Evolutionary conservation across 2,888 invertebrate species (phyloP), one percentile per base, ranked within the genome.

Genomic region (Acronicta psi): DNA sequence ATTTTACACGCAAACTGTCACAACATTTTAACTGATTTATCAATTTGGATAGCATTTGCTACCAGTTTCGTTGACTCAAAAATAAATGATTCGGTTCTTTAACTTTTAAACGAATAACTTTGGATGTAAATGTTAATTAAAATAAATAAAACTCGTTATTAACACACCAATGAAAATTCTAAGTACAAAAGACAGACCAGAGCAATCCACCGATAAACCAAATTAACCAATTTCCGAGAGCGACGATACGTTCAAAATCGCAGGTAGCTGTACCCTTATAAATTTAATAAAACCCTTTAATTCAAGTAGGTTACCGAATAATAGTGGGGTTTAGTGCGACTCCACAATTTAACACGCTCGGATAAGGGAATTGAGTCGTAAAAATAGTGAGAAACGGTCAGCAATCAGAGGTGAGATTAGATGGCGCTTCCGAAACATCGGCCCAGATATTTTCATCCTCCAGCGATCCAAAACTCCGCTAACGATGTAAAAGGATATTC

Each of bases 321-420:
- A 76, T 75, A 77, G 73, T 68, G 59, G 67, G 82, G 79, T 84
- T 85, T 79, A 79, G 82, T 78, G 75, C 64, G 79, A 79, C 69
- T 80, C 80, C 79, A 85, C 86, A 85, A 86, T 81, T 75, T 80
- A 77, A 80, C 80, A 75, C 76, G 73, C 79, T 75, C 57, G 56
- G 66, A 77, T 79, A 74, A 74, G 73, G 79, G 86, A 86, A 88
- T 86, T 80, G 85, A 80, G 75, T 90, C 88, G 86, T 91, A 91
- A 91, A 90, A 91, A 88, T 87, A 81, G 84, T 86, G 82, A 87
- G 86, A 85, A 87, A 86, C 83, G 85, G 82, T 83, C 80, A 73
- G 82, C 87, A 92, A 90, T 90, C 89, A 88, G 86, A 87, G 86
- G 87, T 88, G 79, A 87, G 88, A 91, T 90, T 90, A 90, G 87